Conservation (phyloP, 2,888 invertebrate species). For the Didymodactylos carnosus region DNA sequence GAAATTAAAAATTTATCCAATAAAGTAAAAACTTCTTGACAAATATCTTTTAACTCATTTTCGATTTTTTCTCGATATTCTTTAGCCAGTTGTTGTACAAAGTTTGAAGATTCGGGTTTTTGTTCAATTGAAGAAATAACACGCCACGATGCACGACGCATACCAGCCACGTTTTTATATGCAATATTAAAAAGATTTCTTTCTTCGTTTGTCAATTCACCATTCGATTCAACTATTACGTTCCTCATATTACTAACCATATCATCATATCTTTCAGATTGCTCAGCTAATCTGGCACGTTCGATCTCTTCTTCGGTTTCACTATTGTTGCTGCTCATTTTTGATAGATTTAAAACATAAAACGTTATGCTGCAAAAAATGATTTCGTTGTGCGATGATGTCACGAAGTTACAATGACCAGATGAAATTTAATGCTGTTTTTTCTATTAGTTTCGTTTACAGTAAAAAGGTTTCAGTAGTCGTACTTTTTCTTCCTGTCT, state of each 20-base stretch:
- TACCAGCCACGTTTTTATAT: conserved; percentile 96
- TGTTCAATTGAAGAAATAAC: conserved; percentile 93
- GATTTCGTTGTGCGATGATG: too few relatives aligned
- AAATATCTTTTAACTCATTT: conserved; percentile 82
- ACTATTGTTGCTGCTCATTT: too few relatives aligned
- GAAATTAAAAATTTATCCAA: conserved; percentile 95
- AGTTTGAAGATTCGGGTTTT: conserved; percentile 67
- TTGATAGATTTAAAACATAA: too few relatives aligned
- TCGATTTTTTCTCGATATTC: conserved; percentile 74
- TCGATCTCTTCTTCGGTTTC: conserved; percentile 95
- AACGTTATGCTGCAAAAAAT: too few relatives aligned
- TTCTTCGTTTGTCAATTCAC: conserved; percentile 87
- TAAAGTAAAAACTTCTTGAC: conserved; percentile 87
- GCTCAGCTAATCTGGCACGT: too few relatives aligned
- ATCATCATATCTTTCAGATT: conserved; percentile 88
- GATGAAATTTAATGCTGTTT: too few relatives aligned
- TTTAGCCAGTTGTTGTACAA: conserved; percentile 70
- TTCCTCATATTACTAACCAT: conserved; percentile 99
- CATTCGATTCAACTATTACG: conserved; percentile 65
- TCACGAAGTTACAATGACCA: too few relatives aligned
- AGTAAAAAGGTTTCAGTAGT: too few relatives aligned
- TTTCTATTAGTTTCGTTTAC: too few relatives aligned
- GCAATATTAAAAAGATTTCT: conserved; percentile 88
- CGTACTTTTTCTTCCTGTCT: too few relatives aligned
- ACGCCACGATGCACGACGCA: conserved; percentile 87